Conservation (phyloP, 2,888 invertebrate genomes). For the Drosophila macrospina region DNA sequence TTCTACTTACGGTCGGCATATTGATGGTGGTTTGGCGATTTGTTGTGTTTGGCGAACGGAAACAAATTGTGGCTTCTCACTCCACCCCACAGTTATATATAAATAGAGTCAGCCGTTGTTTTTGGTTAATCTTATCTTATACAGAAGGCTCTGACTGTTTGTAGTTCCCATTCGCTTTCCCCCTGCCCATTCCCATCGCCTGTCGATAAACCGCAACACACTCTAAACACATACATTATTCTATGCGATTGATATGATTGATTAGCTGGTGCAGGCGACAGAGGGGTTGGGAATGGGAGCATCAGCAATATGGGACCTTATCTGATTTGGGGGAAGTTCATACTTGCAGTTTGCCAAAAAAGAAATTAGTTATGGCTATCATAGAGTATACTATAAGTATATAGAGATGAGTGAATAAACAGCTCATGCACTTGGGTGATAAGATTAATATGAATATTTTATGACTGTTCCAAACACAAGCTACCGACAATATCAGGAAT, state of each 20-base stretch:
- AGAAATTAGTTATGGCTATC: slow-evolving; percentile 41
- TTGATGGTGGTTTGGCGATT: slow-evolving; percentile 45
- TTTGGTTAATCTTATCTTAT: slow-evolving; percentile 54
- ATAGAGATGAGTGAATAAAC: slow-evolving; percentile 41
- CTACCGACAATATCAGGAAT: slow-evolving; percentile 3
- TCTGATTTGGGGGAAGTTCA: slow-evolving; percentile 43
- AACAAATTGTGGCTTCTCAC: slow-evolving; percentile 57
- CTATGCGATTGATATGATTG: slow-evolving; percentile 27
- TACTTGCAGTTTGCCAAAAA: slow-evolving; percentile 59
- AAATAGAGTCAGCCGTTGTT: slow-evolving; percentile 28
- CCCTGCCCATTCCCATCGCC: not conserved
- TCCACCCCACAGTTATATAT: slow-evolving; percentile 55
- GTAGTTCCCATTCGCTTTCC: slow-evolving; percentile 7
- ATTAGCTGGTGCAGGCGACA: slow-evolving; percentile 16
- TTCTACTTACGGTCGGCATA: slow-evolving; percentile 78
- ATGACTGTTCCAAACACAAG: slow-evolving; percentile 34
- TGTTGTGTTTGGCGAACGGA: slow-evolving; percentile 52
- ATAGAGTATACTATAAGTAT: slow-evolving; percentile 14
- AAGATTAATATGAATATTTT: slow-evolving; percentile 58
- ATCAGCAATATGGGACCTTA: slow-evolving; percentile 36
- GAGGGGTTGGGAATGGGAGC: not conserved
- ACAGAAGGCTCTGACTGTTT: slow-evolving; percentile 26
- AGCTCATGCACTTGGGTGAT: slow-evolving; percentile 56
- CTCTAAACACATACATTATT: slow-evolving; percentile 35
- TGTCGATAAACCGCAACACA: slow-evolving; percentile 2